Base-by-base conservation (phyloP, 2,113 vertebrate species). In the Cochlearius cochlearius region DNA sequence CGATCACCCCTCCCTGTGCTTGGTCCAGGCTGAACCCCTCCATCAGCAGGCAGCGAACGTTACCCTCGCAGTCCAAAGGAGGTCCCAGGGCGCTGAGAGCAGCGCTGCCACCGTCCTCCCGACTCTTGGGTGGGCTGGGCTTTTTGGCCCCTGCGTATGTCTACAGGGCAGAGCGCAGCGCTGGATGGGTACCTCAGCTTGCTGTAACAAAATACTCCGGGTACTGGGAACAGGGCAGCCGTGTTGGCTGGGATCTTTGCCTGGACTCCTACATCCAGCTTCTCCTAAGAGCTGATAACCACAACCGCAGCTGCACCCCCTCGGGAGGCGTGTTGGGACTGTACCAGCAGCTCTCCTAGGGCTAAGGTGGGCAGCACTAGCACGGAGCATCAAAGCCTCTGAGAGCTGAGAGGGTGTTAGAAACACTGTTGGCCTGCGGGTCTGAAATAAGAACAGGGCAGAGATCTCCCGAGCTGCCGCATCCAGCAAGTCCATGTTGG, bases 281-380 rank as follows among this genome's bases (percentile, higher is more conserved):
- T 19, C 21, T 69, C 63, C 94, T 74, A 59, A 27, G 68, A 6
- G 38, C 94, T 32, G 73, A 87, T 41, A 95, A 84, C 87, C 47
- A 0, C 92, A 86, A 17, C 53, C 41, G 78, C 92, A 95, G 92
- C 94, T 95, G 92, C 88, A 82, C n/a, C 92, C 86, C 92, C 75
- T 27, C 1, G 90, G 73, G 91, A 68, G 87, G 77, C 60, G 10
- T 30, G 87, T 8, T 59, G 85, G 88, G 81, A 47, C 87, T 17
- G 36, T 2, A 25, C 3, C 87, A 15, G n/a, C 45, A 67, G 52
- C 90, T 43, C 15, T 96, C 94, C 77, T 17, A 41, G 69, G 84
- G 94, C 77, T 21, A 74, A 38, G 73, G 77, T 55, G 92, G 87
- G 96, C 90, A 94, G 73, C 14, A 1, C 72, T 7, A 53, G 29